Conservation (phyloP, 2,888 invertebrate species). For the Melinaea menophilus region DNA sequence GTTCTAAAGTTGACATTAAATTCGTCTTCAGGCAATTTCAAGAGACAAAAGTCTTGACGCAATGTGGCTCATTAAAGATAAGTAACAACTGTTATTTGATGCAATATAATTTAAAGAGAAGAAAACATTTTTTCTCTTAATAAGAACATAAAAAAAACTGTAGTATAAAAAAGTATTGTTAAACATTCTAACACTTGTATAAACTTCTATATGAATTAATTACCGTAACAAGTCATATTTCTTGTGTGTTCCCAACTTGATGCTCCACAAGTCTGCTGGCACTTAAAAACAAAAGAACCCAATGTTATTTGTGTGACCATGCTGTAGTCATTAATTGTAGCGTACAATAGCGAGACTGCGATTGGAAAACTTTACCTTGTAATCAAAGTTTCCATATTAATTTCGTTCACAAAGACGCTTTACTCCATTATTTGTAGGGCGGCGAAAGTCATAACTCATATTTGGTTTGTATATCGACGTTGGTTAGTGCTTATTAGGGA, state of each 20-base stretch:
- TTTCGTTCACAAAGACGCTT: constrained; percentile 33
- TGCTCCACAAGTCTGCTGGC: constrained; percentile 7
- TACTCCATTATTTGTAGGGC: constrained; percentile 25
- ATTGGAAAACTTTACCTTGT: constrained; percentile 58
- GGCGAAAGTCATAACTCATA: constrained; percentile 12
- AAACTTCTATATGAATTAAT: constrained; percentile 6
- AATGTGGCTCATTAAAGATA: constrained; percentile 38
- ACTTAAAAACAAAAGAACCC: constrained; percentile 31
- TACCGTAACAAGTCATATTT: constrained; percentile 8
- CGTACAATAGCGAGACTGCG: constrained; percentile 46
- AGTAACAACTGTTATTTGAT: constrained; percentile 36
- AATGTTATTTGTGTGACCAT: constrained; percentile 29
- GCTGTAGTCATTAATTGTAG: constrained; percentile 45
- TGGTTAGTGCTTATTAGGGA: neutral
- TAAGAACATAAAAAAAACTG: neutral
- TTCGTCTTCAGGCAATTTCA: constrained; percentile 30
- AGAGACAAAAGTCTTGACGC: constrained; percentile 39
- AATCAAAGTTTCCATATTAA: constrained; percentile 62
- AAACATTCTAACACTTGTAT: too few relatives aligned
- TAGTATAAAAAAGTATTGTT: neutral
- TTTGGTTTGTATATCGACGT: neutral
- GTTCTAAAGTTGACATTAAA: constrained; percentile 1
- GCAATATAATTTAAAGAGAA: constrained; percentile 15
- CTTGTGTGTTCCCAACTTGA: neutral
- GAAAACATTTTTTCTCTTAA: neutral